Base-by-base conservation (phyloP, 2,113 vertebrate species). In the Sinosuthora webbiana region DNA sequence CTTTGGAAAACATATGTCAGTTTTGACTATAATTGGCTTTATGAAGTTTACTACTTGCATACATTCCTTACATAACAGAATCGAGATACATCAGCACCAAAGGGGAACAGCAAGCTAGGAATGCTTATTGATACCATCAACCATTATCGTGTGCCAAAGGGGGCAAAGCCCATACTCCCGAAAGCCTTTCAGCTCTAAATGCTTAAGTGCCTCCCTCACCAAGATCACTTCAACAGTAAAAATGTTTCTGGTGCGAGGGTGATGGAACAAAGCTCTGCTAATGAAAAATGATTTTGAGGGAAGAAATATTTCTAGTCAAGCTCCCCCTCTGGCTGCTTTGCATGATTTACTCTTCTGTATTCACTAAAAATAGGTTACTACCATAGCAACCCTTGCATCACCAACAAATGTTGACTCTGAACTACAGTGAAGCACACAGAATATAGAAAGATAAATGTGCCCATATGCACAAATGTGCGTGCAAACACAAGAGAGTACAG, bases 291-390 rank as follows among this genome's bases (percentile, higher is more conserved):
- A 74, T 84, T 90, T 30, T 73, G 62, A 90, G 67, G 78, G 42
- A 82, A 80, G 45, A 75, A 91, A 59, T 25, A 82, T 78, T 90
- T 93, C 79, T 41, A 92, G 62, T 75, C 75, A 83, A 75, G 70
- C 80, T 94, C 89, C 70, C 89, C 85, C 87, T 91, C 73, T 77
- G 77, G 73, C 80, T 84, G 70, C 91, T 88, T 91, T 89, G 91
- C 80, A 89, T 86, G 60, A 87, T 87, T 75, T 93, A 94, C 78
- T 94, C 73, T 94, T 83, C 82, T 55, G 63, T 87, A 83, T 76
- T 80, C 88, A 84, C 95, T 97, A 97, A 97, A 97, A 97, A 96
- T 95, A 97, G 95, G 90, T 96, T 96, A 97, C 94, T 95, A 65
- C 95, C 95, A 95, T 94, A 97, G 94, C 94, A 97, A 97, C 95